A percentile compares a stretch with the other conserved stretches of the same genome.
Conservation (phyloP, 2,797 vertebrate species). For the Buphagus erythrorhynchus region DNA sequence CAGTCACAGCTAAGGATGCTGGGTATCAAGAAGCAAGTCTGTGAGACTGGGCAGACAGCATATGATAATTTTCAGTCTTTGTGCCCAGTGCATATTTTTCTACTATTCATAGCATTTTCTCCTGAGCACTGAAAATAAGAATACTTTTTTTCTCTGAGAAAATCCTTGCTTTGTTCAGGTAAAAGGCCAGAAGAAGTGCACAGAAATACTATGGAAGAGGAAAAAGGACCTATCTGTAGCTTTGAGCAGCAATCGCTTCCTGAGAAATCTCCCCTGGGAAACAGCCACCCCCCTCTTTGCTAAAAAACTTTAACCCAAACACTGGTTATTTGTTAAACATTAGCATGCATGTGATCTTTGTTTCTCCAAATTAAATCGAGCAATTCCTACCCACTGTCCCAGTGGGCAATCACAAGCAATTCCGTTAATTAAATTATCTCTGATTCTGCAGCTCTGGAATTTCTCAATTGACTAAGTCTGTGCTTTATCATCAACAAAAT, state of each 20-base stretch:
- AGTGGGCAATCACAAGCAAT: constrained; percentile 69
- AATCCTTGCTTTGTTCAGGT: not conserved
- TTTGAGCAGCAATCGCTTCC: not conserved
- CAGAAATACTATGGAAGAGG: not conserved
- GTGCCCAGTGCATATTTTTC: not conserved
- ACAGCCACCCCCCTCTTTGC: not conserved
- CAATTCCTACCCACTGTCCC: constrained; percentile 68
- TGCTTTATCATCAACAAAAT: constrained; percentile 74
- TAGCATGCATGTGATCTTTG: constrained; percentile 73
- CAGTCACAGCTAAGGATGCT: not conserved
- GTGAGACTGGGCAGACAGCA: not conserved
- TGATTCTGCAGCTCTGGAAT: constrained; percentile 74
- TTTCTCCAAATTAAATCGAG: constrained; percentile 77
- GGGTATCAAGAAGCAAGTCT: not conserved
- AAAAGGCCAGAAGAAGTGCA: not conserved
- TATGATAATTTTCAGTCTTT: not conserved
- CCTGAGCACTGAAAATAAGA: not conserved
- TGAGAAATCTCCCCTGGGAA: constrained; percentile 5
- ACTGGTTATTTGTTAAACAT: constrained; percentile 72
- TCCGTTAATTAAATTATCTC: constrained; percentile 79
- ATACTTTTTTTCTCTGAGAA: not conserved
- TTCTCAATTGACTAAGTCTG: constrained; percentile 74
- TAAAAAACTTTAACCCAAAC: constrained; percentile 31
- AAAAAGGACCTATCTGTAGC: not conserved
- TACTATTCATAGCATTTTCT: not conserved